Evolutionary conservation across 2,113 vertebrate species (phyloP).

Genomic region (Hirundichthys speculiger): DNA sequence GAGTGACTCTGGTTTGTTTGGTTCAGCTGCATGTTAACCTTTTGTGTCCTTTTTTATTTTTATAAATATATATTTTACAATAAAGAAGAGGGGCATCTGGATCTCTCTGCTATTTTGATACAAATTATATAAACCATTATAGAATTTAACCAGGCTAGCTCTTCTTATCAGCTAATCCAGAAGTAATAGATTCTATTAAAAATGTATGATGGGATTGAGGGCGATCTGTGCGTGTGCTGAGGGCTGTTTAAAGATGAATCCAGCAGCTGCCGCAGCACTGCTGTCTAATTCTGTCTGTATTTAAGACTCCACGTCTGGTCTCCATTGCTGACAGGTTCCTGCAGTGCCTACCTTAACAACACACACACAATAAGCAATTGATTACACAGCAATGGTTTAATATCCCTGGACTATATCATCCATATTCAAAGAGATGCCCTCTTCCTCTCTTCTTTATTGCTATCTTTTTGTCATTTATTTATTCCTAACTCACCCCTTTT

Average conservation of each 20-base stretch:
- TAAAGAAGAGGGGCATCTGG: constrained; percentile 63
- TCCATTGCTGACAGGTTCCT: constrained; percentile 64
- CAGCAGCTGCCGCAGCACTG: constrained; percentile 68
- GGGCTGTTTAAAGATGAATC: constrained; percentile 47
- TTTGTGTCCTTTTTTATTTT: constrained; percentile 52
- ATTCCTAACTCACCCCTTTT: constrained; percentile 28
- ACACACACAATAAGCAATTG: constrained; percentile 49
- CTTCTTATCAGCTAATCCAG: constrained; percentile 83
- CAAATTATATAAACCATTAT: constrained; percentile 84
- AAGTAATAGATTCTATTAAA: constrained; percentile 87
- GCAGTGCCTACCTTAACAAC: constrained; percentile 42
- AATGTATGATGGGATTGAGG: constrained; percentile 77
- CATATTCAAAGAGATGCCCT: constrained; percentile 28
- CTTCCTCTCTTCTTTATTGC: constrained; percentile 25
- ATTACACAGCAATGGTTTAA: constrained; percentile 57
- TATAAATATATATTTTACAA: background rate
- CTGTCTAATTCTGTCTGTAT: constrained; percentile 61
- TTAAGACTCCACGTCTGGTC: constrained; percentile 60
- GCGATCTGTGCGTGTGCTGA: constrained; percentile 17
- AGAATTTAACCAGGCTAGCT: constrained; percentile 81
- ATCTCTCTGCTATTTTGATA: constrained; percentile 71
- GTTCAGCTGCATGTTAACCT: constrained; percentile 65
- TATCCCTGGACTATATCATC: constrained; percentile 45
- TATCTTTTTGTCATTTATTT: constrained; percentile 65
- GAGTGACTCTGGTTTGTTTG: constrained; percentile 64